Conservation (phyloP, 2,888 invertebrate species). For the Apotomis turbidana region DNA sequence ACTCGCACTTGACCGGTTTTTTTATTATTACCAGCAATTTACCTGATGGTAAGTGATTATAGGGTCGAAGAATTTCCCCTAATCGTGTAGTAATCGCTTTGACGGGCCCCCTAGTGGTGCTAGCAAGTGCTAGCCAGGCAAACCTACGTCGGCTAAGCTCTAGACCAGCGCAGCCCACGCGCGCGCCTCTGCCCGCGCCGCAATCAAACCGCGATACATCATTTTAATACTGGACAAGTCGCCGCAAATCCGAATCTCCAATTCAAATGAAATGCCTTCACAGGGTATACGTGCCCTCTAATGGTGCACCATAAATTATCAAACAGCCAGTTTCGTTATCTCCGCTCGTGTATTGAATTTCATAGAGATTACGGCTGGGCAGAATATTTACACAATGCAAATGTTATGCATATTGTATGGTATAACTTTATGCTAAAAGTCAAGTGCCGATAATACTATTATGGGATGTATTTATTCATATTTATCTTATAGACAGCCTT, state of each 20-base stretch:
- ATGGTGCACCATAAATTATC: constrained; percentile 78
- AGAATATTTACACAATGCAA: constrained; percentile 68
- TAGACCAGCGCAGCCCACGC: constrained; percentile 29
- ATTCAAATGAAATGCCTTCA: constrained; percentile 79
- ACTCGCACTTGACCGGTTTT: too few species aligned
- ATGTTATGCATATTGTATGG: constrained; percentile 58
- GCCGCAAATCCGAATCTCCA: constrained; percentile 78
- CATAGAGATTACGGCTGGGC: constrained; percentile 73
- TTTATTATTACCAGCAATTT: too few species aligned
- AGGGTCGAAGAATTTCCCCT: neutral
- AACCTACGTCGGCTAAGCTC: neutral
- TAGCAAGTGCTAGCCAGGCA: neutral
- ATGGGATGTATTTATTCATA: constrained; percentile 17
- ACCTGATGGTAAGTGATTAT: too few species aligned
- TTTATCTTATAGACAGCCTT: constrained; percentile 2
- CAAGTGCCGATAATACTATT: constrained; percentile 29
- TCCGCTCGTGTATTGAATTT: constrained; percentile 74
- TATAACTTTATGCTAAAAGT: constrained; percentile 35
- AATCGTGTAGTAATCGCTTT: neutral
- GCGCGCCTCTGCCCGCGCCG: constrained; percentile 48
- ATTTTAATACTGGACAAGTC: constrained; percentile 81
- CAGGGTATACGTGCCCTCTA: constrained; percentile 65
- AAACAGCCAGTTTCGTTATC: constrained; percentile 75
- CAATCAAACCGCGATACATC: constrained; percentile 79
- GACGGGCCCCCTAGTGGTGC: constrained; percentile 4